These are phyloP conservation scores for Esox lucius DNA, from an alignment of 2,797 vertebrate species.

Conservation along the genomic window DNA sequence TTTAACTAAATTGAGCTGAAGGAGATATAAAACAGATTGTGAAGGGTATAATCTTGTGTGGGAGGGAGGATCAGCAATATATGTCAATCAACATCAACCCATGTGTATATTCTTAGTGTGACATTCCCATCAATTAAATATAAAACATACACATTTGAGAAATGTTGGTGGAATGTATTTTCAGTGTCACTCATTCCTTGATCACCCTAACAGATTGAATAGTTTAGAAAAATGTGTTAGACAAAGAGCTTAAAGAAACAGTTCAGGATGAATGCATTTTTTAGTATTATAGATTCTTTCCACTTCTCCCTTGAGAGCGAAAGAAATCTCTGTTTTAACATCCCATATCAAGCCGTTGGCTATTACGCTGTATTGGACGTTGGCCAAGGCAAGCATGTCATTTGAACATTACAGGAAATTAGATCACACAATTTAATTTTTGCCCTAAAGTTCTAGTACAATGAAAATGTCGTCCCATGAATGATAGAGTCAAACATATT, in stretches of 20 bases:
- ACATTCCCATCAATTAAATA: conserved; percentile 58
- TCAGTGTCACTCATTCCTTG: conserved; percentile 58
- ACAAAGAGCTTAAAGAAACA: conserved; percentile 38
- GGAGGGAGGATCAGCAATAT: conserved; percentile 60
- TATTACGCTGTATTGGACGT: conserved; percentile 49
- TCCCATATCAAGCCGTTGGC: conserved; percentile 87
- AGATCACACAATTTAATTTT: conserved; percentile 96
- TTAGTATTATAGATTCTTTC: conserved; percentile 76
- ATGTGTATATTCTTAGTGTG: conserved; percentile 53
- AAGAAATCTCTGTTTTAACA: conserved; percentile 87
- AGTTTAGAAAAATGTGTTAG: conserved; percentile 14
- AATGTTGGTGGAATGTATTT: conserved; percentile 45
- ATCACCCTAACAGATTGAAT: conserved; percentile 57
- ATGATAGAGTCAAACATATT: conserved; percentile 87
- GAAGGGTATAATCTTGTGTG: conserved; percentile 63
- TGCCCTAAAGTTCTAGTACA: conserved; percentile 91
- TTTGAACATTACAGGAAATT: conserved; percentile 99
- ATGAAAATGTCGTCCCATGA: conserved; percentile 92
- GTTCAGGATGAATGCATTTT: conserved; percentile 74
- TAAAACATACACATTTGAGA: conserved; percentile 40
- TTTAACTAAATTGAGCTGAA: conserved; percentile 56
- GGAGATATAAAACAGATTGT: conserved; percentile 59
- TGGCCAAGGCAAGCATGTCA: conserved; percentile 82
- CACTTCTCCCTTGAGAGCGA: conserved; percentile 81
- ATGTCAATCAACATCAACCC: conserved; percentile 70